Base-by-base conservation (phyloP, 2,888 invertebrate species). In the Callosobruchus maculatus region DNA sequence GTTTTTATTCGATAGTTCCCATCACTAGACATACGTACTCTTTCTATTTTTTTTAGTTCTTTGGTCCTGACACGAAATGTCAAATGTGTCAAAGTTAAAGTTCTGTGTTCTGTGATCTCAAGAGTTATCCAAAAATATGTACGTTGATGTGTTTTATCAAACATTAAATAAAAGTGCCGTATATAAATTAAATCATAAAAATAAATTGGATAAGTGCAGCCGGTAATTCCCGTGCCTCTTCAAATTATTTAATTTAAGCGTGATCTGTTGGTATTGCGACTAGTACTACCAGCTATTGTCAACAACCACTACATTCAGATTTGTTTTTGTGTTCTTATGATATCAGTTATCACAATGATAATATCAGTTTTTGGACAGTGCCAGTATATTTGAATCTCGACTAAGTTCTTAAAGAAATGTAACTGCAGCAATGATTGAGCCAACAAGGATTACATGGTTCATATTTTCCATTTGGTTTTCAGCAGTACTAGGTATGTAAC, bases 161-260 rank as follows among this genome's bases (percentile, higher is more conserved):
- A 18, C 49, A 13, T 49, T 26, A 26, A 49, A 49, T 49, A 49
- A 77, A 76, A 77, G 78, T 81, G 79, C 78, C 78, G 80, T 66
- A 75, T 80, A 82, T 81, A 81, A 84, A 82, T 81, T 81, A 79
- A 82, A 80, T 82, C 80, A 82, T 82, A 74, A 81, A 82, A 80
- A 80, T 83, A 84, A 85, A 85, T 85, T 85, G 84, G 82, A 85
- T 85, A 85, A 85, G 83, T 83, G 82, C 80, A 78, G 78, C 74
- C 77, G 78, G 79, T 81, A 81, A 79, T 80, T 78, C 74, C 78
- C 74, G 75, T 78, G 70, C 80, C 79, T 78, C 77, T 78, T 77
- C 76, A 78, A 80, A 80, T 83, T 82, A 81, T 82, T 78, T 81
- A 83, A 83, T 83, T 81, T 79, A 78, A 71, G 74, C 72, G 75